Evolutionary conservation across 1,140 invertebrate species (phyloP), one percentile per base, ranked within the genome.

Genomic region (Pemphigus obesinymphae): DNA sequence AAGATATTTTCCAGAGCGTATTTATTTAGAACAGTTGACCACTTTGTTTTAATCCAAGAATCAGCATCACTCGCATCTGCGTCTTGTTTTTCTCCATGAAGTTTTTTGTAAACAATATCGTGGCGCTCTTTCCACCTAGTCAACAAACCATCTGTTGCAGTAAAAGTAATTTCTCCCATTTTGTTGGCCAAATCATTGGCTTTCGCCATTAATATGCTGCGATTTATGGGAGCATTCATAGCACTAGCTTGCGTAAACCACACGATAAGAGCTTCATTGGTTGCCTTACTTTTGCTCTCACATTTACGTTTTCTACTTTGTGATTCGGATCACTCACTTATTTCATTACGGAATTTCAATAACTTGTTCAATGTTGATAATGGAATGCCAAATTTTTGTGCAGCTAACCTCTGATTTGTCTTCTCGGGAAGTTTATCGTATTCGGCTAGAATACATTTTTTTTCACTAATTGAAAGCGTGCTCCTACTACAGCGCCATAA

Each of bases 131-230:
- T n/a, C n/a, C n/a, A n/a, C n/a, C n/a, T n/a, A n/a, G n/a, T n/a
- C n/a, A n/a, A n/a, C n/a, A n/a, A n/a, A n/a, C n/a, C n/a, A n/a
- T n/a, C n/a, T n/a, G n/a, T n/a, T n/a, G 68, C 68, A n/a, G 1
- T n/a, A 48, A 72, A 72, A 72, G 3, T 48, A 7, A 37, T 43
- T 78, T 80, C 34, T 31, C 40, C 76, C 34, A 80, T 40, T 80
- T 58, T 23, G 2, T 58, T 43, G 15, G 48, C 50, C 13, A 80
- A 58, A 26, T 75, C 26, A 50, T 75, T 53, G n/a, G 45, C 45
- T 48, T 75, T 45, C 31, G 15, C 37, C 13, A 23, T n/a, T 48
- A 75, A 26, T 23, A 75, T n/a, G 50, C 23, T 23, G 7, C 72
- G 6, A 53, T 34, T 75, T 29, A 58, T n/a, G n/a, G 48, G 48